These are phyloP conservation scores for Panopea generosa DNA, from an alignment of 2,888 invertebrate species.

Conservation along the genomic window DNA sequence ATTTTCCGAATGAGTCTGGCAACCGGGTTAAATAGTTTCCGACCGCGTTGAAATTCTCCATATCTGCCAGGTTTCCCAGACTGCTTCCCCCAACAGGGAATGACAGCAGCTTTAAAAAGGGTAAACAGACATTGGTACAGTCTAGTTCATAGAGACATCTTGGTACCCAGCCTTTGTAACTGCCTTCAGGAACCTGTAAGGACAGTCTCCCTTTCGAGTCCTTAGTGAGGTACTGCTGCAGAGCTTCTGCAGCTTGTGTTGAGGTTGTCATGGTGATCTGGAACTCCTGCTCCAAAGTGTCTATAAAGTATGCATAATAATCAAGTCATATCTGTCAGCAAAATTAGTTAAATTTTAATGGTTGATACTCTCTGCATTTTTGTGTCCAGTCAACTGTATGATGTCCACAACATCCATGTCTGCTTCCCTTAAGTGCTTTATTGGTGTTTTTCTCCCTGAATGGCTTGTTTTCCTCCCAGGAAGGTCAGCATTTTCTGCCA, in stretches of 20 bases:
- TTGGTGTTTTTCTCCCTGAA: too few species aligned
- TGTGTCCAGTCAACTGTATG: too few species aligned
- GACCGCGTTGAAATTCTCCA: slow-evolving; percentile 74
- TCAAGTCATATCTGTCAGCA: too few species aligned
- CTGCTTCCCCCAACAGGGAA: slow-evolving; percentile 80
- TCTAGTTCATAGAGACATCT: slow-evolving; percentile 73
- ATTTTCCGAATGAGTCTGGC: slow-evolving; percentile 75
- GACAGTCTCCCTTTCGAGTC: slow-evolving; percentile 61
- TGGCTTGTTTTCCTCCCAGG: too few species aligned
- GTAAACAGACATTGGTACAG: slow-evolving; percentile 71
- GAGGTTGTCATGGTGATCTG: slow-evolving; percentile 19
- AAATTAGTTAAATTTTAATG: too few species aligned
- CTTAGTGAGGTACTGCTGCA: slow-evolving; percentile 70
- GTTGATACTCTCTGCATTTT: too few species aligned
- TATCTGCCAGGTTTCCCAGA: slow-evolving; percentile 72
- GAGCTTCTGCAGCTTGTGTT: slow-evolving; percentile 71
- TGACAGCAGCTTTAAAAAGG: slow-evolving; percentile 77
- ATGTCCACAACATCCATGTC: too few species aligned
- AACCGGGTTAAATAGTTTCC: slow-evolving; percentile 76
- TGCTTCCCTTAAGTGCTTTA: too few species aligned
- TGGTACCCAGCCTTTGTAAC: slow-evolving; percentile 80
- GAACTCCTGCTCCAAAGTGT: too few species aligned
- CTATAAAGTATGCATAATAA: slow-evolving; percentile 71
- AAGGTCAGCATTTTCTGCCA: too few species aligned
- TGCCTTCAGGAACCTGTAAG: slow-evolving; percentile 76